phyloP scores from a whole-genome alignment of 2,888 invertebrate species.

The Drosophila colorata region DNA sequence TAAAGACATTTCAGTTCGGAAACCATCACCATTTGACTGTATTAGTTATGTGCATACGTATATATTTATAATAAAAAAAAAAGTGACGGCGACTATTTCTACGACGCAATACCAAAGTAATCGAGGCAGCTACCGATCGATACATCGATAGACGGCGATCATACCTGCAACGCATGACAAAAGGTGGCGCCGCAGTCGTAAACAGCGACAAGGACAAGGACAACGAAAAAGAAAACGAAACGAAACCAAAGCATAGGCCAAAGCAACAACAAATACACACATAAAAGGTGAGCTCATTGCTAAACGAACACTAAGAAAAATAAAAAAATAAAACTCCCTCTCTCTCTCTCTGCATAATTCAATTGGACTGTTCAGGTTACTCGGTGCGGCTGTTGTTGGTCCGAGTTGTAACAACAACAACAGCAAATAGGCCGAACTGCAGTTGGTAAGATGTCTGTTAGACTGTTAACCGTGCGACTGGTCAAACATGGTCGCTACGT shows the following conservation, averaged over 20 bases:
- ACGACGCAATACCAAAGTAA: slow-evolving; percentile 52
- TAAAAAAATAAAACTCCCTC: neutral
- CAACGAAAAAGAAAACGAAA: slow-evolving; percentile 1
- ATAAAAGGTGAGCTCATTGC: slow-evolving; percentile 39
- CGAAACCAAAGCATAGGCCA: slow-evolving; percentile 3
- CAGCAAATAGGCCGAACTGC: slow-evolving; percentile 20
- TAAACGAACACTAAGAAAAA: neutral
- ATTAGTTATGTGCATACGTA: slow-evolving; percentile 25
- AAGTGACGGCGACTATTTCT: slow-evolving; percentile 35
- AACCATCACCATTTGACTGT: slow-evolving; percentile 12
- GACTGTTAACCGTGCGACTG: slow-evolving; percentile 86
- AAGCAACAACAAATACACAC: slow-evolving; percentile 4
- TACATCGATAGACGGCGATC: slow-evolving; percentile 42
- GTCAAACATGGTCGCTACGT: slow-evolving; percentile 88
- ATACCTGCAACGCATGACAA: slow-evolving; percentile 36
- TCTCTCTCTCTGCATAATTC: neutral
- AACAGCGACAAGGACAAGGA: slow-evolving; percentile 29
- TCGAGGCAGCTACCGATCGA: slow-evolving; percentile 23
- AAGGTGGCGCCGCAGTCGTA: slow-evolving; percentile 36
- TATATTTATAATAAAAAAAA: slow-evolving; percentile 27
- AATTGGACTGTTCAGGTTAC: neutral
- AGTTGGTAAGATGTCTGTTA: slow-evolving; percentile 86
- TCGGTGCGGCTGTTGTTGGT: slow-evolving; percentile 22
- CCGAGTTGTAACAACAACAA: slow-evolving; percentile 7
- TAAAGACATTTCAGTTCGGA: slow-evolving; percentile 22